These are phyloP conservation scores for Amphiprion percula DNA, from an alignment of 2,113 vertebrate genomes.

Conservation along the genomic window DNA sequence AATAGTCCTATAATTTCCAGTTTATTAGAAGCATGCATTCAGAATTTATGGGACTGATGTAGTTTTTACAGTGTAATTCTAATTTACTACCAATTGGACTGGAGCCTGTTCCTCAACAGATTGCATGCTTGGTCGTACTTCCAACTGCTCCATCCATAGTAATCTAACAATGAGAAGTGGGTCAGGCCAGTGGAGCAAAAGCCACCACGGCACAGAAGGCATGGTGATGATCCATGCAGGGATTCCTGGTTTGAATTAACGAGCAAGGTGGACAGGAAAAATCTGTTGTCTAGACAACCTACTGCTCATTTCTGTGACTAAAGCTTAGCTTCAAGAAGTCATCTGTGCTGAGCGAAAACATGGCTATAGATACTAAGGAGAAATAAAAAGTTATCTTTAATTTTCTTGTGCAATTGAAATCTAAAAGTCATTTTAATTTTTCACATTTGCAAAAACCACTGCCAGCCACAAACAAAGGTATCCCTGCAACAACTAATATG, in stretches of 20 bases:
- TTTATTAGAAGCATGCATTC: not conserved
- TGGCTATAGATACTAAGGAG: not conserved
- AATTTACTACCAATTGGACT: slow-evolving; percentile 21
- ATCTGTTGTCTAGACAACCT: slow-evolving; percentile 57
- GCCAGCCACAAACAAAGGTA: not conserved
- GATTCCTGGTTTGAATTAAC: slow-evolving; percentile 59
- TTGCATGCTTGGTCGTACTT: slow-evolving; percentile 46
- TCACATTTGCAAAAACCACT: not conserved
- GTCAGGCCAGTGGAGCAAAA: slow-evolving; percentile 63
- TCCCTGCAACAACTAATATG: slow-evolving; percentile 4
- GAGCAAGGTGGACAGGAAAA: slow-evolving; percentile 43
- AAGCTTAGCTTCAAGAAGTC: not conserved
- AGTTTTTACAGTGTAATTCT: slow-evolving; percentile 9
- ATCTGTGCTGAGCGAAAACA: not conserved
- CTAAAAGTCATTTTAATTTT: not conserved
- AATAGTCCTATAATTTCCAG: not conserved
- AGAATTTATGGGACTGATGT: not conserved
- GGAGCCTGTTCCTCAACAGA: slow-evolving; percentile 40
- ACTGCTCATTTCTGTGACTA: slow-evolving; percentile 9
- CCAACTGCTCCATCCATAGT: slow-evolving; percentile 53
- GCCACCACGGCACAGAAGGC: slow-evolving; percentile 29
- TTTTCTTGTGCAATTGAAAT: slow-evolving; percentile 14
- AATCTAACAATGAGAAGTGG: slow-evolving; percentile 66
- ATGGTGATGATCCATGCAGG: slow-evolving; percentile 29
- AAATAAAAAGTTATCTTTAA: too few relatives aligned